Evolutionary conservation across 2,113 vertebrate species (phyloP).

Genomic region (Catagonus wagneri): DNA sequence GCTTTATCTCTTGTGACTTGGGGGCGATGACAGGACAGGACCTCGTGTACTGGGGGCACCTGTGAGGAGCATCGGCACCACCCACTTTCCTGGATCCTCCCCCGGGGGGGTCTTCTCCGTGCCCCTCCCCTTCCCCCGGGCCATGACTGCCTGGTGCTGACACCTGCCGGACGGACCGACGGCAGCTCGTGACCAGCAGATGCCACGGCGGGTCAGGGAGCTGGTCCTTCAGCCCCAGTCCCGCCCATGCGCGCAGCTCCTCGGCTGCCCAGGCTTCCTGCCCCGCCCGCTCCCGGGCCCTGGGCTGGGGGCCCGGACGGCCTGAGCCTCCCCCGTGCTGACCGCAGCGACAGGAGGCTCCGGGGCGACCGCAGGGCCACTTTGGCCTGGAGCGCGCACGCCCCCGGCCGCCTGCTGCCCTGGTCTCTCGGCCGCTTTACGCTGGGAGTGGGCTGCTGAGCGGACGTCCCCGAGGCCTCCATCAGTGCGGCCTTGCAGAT

Average conservation of each 20-base stretch:
- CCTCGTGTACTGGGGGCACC: background rate
- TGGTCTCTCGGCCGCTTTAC: accelerated
- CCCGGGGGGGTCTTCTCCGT: no score
- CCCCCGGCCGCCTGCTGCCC: accelerated
- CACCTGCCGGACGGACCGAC: background rate
- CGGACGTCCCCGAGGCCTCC: background rate
- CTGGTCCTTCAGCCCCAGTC: no score
- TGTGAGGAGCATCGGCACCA: background rate
- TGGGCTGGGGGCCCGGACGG: no score
- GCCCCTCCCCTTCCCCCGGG: background rate
- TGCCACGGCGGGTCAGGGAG: no score
- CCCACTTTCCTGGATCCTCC: background rate
- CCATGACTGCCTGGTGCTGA: background rate
- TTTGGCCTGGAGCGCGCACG: background rate
- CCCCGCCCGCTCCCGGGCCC: no score
- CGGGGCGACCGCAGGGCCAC: background rate
- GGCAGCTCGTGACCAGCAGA: background rate
- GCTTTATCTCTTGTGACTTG: background rate
- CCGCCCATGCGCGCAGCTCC: no score
- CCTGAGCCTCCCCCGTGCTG: no score
- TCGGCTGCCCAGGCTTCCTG: no score
- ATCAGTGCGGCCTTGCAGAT: accelerated
- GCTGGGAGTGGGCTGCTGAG: accelerated
- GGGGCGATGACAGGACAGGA: no score
- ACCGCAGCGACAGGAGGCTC: background rate